phyloP scores from a whole-genome alignment of 1,140 invertebrate genomes.

The Triops cancriformis region DNA sequence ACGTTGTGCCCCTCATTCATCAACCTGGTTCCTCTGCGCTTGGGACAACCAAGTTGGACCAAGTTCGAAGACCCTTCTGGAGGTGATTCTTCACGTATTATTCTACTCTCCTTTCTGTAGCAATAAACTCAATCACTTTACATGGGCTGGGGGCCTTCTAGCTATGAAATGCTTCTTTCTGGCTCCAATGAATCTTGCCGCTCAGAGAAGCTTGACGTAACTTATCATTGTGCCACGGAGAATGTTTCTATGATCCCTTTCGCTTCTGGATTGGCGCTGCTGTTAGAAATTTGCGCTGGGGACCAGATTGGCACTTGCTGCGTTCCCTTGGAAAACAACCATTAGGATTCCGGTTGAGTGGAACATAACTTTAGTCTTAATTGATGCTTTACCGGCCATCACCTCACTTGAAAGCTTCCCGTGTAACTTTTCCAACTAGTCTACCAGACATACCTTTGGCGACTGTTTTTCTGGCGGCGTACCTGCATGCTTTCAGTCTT shows the following conservation, averaged over 20 bases:
- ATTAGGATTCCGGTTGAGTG: background rate
- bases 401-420: background rate
- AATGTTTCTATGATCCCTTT: too few relatives aligned
- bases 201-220: too few relatives aligned
- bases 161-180: too few relatives aligned
- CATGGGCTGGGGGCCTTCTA: background rate
- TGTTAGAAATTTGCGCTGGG: too few relatives aligned
- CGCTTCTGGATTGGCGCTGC: too few relatives aligned
- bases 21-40: background rate
- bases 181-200: too few relatives aligned
- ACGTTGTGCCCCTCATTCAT: background rate
- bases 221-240: too few relatives aligned
- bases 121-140: background rate
- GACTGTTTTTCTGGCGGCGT: background rate
- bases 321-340: background rate
- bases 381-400: background rate
- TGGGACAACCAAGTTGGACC: background rate
- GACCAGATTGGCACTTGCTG: too few relatives aligned
- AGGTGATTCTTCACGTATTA: background rate
- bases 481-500: background rate
- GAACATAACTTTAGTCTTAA: background rate
- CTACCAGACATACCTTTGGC: background rate
- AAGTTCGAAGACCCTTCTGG: background rate
- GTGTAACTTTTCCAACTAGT: background rate
- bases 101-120: too few relatives aligned